phyloP scores from a whole-genome alignment of 2,797 vertebrate species.

The Oryzias sinensis region DNA sequence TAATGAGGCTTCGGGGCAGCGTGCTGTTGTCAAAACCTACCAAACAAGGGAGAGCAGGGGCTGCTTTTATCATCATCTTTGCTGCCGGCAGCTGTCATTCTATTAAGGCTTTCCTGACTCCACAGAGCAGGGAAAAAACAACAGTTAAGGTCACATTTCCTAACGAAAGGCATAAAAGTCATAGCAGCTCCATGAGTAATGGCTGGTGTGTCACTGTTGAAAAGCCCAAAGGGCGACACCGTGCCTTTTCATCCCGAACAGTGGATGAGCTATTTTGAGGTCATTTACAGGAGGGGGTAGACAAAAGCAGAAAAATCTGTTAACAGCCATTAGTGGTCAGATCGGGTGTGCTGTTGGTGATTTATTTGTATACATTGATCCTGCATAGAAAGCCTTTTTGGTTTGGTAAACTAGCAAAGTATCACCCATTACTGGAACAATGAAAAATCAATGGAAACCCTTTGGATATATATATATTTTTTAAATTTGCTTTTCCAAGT shows the following conservation, averaged over 20 bases:
- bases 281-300: slow-evolving; percentile 29
- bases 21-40: slow-evolving; percentile 38
- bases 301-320: slow-evolving; percentile 19
- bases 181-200: not conserved
- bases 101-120: slow-evolving; percentile 30
- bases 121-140: slow-evolving; percentile 36
- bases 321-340: slow-evolving; percentile 29
- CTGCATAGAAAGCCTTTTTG: slow-evolving; percentile 18
- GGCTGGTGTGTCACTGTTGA: slow-evolving; percentile 11
- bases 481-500: slow-evolving; percentile 15
- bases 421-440: slow-evolving; percentile 21
- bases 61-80: slow-evolving; percentile 54
- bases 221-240: slow-evolving; percentile 30
- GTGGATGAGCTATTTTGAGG: slow-evolving; percentile 48
- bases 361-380: slow-evolving; percentile 43
- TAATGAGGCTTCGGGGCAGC: slow-evolving; percentile 51
- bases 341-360: slow-evolving; percentile 18
- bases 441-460: slow-evolving; percentile 25
- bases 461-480: slow-evolving; percentile 12
- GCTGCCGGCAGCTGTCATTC: slow-evolving; percentile 49
- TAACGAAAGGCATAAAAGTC: slow-evolving; percentile 35
- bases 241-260: slow-evolving; percentile 27
- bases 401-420: slow-evolving; percentile 27
- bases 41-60: slow-evolving; percentile 55
- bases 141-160: slow-evolving; percentile 48